Base-by-base conservation (phyloP, 2,113 vertebrate species). In the Dromiciops gliroides region DNA sequence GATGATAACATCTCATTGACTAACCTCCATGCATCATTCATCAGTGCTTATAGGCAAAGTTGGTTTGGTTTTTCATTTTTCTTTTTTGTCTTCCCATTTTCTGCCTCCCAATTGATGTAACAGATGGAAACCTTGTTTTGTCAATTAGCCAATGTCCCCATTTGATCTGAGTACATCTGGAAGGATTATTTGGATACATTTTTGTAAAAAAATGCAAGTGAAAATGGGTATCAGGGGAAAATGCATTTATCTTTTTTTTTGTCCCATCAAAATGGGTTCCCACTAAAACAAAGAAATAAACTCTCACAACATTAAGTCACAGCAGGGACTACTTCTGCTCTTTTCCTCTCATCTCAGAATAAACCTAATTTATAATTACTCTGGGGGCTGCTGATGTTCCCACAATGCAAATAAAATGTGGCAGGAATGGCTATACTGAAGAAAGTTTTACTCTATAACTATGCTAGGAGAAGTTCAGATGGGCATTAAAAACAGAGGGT, bases 331-430 rank as follows among this genome's bases (percentile, higher is more conserved):
- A 10, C 92, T 98, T 98, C 94, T 96, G 91, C 50, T 90, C 67
- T 94, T 88, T 94, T 97, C 52, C 47, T 2, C 3, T 97, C 94
- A 50, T 97, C 97, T 97, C 94, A 95, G 94, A 53, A 97, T 95
- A 98, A 98, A 96, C 67, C 95, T 97, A 95, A 97, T 97, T 97
- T 98, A 95, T 97, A 98, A 96, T 89, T 92, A 94, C 94, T 96
- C 83, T 83, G 94, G 96, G 92, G 96, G 1, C 90, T 94, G 96
- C 52, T 49, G 44, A 96, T 98, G 96, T 89, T 96, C 94, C 60
- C 14, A 16, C 96, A 95, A 91, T 94, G 75, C 48, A 95, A 96
- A 94, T 92, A 95, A 94, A 95, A 53, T 92, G 51, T 95, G 96
- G 31, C 14, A 2, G 89, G 67, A 93, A 91, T 91, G 95, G 91